Base-by-base conservation (phyloP, 2,888 invertebrate genomes). In the Cephonodes hylas region DNA sequence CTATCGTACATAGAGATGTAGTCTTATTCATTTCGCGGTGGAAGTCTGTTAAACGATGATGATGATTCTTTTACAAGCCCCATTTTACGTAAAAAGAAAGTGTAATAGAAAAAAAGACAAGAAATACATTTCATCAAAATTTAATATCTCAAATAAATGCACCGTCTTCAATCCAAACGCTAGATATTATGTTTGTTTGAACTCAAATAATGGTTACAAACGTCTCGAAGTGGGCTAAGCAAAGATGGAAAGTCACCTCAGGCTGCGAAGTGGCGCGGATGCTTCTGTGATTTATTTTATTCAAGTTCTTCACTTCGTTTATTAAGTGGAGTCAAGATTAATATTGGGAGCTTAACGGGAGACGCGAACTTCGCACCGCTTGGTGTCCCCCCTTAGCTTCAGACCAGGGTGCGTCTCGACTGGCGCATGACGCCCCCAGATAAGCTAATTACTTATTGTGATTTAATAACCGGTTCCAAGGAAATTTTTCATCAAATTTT, bases 361-460 rank as follows among this genome's bases (percentile, higher is more conserved):
- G 85, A 84, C 81, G 82, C 76, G 80, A 81, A 77, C 77, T 76
- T 72, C 13, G 62, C 68, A 71, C 65, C 72, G 70, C n/a, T 66
- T 34, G 44, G 44, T 56, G 31, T 68, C 66, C 61, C 66, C 69
- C 68, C 69, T 61, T 67, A 64, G 64, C 71, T 64, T 72, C 68
- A 72, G 68, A 68, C 71, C 72, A 64, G 73, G 66, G 72, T 66
- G 68, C 70, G 74, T 74, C 71, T 5, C 27, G 27, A 44, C 45
- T 45, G n/a, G 77, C 80, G 83, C 84, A 85, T 88, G 88, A 88
- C 85, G 83, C 74, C 76, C 79, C 85, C 82, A 88, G 90, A 89
- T 89, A 89, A 89, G 88, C 85, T 89, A 88, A 88, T 89, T 89
- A 87, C 84, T 85, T 88, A 87, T 88, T 87, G 86, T 85, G 84